phyloP scores from a whole-genome alignment of 2,113 vertebrate species.

The Apodemus sylvaticus region DNA sequence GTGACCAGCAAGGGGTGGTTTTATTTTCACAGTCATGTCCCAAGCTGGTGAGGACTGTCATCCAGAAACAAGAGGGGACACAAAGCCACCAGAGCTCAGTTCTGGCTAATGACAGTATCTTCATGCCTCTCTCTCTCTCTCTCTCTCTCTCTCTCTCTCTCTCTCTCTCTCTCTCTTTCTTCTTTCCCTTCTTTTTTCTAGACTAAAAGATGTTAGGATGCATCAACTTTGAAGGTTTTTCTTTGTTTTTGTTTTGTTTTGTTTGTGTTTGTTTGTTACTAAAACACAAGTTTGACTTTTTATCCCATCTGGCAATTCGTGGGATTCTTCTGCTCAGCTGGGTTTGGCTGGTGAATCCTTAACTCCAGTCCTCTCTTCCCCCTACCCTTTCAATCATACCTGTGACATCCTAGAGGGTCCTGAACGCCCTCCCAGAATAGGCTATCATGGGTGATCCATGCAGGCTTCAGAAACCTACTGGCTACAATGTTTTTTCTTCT shows the following conservation, averaged over 20 bases:
- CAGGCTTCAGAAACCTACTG: constrained; percentile 59
- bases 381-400: constrained; percentile 79
- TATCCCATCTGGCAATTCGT: neutral
- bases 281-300: constrained; percentile 69
- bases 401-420: constrained; percentile 72
- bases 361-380: constrained; percentile 61
- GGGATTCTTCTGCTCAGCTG: constrained; percentile 54
- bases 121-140: neutral
- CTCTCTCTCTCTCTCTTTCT: neutral
- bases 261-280: constrained; percentile 62
- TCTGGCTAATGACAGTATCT: neutral
- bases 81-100: too few relatives aligned
- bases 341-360: constrained; percentile 41
- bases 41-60: neutral
- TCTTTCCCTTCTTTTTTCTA: neutral
- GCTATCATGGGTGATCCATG: constrained; percentile 77
- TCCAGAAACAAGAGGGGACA: neutral
- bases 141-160: neutral
- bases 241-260: neutral
- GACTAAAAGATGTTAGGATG: constrained; percentile 60
- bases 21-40: neutral
- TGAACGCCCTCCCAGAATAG: constrained; percentile 78
- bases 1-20: neutral
- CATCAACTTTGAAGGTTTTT: constrained; percentile 35
- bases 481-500: constrained; percentile 11